Evolutionary conservation across 2,113 vertebrate genomes (phyloP), one percentile per base, ranked within the genome.

Genomic region (Cyphomyrus plagiostoma): DNA sequence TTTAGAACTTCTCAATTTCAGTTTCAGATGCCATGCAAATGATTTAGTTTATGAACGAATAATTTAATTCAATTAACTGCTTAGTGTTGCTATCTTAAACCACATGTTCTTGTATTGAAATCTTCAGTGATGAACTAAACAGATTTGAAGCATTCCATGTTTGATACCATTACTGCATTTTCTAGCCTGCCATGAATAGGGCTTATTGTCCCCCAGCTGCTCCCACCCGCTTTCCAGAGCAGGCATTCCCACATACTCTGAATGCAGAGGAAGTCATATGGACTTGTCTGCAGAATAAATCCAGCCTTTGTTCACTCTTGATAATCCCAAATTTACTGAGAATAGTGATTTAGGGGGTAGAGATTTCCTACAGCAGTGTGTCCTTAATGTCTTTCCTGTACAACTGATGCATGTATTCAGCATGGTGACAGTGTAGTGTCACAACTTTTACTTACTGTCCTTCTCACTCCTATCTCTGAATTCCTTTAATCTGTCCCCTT

Each of bases 51-150:
- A 95, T 96, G 92, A 35, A 89, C 93, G 90, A 93, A 96, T 96
- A 95, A 95, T 94, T 77, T 96, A 95, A 95, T 94, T 77, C 92
- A 91, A 95, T 95, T 96, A 95, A 92, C 95, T 96, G 95, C 95
- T 95, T 94, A 95, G 92, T 45, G 90, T 93, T 96, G 94, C 94
- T 94, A 94, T 95, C 95, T 95, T 94, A 94, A 93, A 94, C 93
- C 92, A 89, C 93, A 92, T 49, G 8, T 19, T 91, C 90, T 80
- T 90, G 83, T 80, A 88, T 90, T 42, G 10, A 35, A 10, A 46
- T 45, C 23, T 89, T 90, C 89, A 90, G 87, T 89, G 92, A 93
- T 92, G 90, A 89, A 90, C 91, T 92, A 90, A 90, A 89, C 90
- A 87, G 89, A 87, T 83, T 90, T 50, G 89, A 90, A 83, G 89